Evolutionary conservation across 2,113 vertebrate genomes (phyloP), one percentile per base, ranked within the genome.

Genomic region (Chaenogobius annularis): DNA sequence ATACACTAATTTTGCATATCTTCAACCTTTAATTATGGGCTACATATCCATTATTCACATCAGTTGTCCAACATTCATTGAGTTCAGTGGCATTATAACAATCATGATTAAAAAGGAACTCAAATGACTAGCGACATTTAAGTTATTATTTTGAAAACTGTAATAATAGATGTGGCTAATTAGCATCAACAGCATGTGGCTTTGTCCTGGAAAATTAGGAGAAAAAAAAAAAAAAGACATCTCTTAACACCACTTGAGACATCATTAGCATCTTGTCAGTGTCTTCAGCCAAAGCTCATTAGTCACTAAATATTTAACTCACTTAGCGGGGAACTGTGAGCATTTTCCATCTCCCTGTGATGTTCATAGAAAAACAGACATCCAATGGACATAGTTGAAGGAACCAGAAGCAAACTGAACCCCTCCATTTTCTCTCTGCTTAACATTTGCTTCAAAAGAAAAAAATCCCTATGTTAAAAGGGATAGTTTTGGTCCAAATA

Each of bases 281-380:
- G 66, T 50, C 46, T 23, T 35, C 44, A 17, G 73, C 70, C 68
- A 69, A 64, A 83, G 78, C 75, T 77, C 68, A 80, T 71, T 20
- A 63, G 78, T 44, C 26, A 68, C 35, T 40, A 23, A 43, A 87
- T 74, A 83, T 73, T 77, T 61, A 80, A 75, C 40, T 37, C 19
- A 47, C 48, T 67, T 67, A 64, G 70, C 44, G 47, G 19, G 43
- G 7, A 22, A 65, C 37, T 37, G 22, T 68, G 62, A 69, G 74
- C 59, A 71, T 72, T 63, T 61, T 40, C 22, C 46, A 56, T 9
- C 7, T 61, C 58, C 2, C 15, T 40, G 17, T 63, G 35, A 40
- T 35, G 31, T n/a, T n/a, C 19, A 63, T 43, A n/a, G 31, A 40
- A 63, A 37, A 37, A 19, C 3, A 40, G 15, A n/a, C 23, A 10